Evolutionary conservation across 2,888 invertebrate genomes (phyloP).

Genomic region (Belgica antarctica): DNA sequence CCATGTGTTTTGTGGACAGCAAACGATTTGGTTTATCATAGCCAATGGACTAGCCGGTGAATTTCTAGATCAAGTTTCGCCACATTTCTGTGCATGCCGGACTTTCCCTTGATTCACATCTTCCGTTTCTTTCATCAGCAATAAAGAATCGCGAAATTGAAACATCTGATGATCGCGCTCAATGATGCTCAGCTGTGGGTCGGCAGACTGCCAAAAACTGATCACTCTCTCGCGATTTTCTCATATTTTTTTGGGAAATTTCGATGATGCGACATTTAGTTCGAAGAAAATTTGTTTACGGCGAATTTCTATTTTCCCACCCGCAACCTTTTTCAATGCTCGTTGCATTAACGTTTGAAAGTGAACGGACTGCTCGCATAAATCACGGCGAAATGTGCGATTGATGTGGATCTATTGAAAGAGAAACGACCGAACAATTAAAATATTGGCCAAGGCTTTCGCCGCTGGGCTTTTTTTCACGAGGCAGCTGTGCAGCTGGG

Average conservation of each 20-base stretch:
- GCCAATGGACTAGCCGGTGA: too few relatives aligned
- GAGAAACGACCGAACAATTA: constrained; percentile 1
- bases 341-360: neutral
- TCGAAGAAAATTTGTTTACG: constrained; percentile 18
- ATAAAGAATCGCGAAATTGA: neutral
- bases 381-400: constrained; percentile 1
- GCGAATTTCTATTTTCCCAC: neutral
- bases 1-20: too few relatives aligned
- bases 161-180: neutral
- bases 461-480: constrained; percentile 24
- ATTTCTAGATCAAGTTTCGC: too few relatives aligned
- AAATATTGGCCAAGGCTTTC: constrained; percentile 25
- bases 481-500: neutral
- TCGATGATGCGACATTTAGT: constrained; percentile 13
- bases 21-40: too few relatives aligned
- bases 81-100: too few relatives aligned
- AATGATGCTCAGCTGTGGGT: neutral
- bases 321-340: neutral
- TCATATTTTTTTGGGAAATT: constrained; percentile 32
- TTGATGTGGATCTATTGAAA: constrained; percentile 20
- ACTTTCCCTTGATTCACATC: too few relatives aligned
- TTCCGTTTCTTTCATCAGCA: too few relatives aligned
- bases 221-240: neutral
- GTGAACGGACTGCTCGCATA: neutral
- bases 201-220: constrained; percentile 7